phyloP scores from a whole-genome alignment of 2,888 invertebrate species.

The Heliothis peltigera region DNA sequence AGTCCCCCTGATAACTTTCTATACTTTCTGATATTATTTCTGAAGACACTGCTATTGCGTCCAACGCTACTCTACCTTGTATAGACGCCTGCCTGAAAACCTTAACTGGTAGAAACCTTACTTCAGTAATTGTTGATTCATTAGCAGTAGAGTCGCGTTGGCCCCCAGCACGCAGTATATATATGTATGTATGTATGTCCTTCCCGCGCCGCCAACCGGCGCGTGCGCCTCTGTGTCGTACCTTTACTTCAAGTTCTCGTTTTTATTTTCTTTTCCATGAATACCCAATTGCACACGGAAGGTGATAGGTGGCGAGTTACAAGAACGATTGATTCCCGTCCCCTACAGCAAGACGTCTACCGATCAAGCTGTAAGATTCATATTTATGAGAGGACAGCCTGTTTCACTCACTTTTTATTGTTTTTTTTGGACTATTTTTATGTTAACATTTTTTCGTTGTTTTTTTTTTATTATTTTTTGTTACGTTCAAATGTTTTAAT shows the following conservation, averaged over 20 bases:
- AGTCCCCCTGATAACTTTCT: constrained; percentile 77
- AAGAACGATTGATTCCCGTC: constrained; percentile 99
- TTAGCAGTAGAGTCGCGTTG: constrained; percentile 58
- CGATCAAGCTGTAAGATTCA: constrained; percentile 99
- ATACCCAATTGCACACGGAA: constrained; percentile 97
- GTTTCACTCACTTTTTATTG: constrained; percentile 81
- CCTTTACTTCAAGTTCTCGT: constrained; percentile 88
- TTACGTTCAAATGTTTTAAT: constrained; percentile 74
- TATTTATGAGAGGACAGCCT: constrained; percentile 74
- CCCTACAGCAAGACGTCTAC: constrained; percentile 99
- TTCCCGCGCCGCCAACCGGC: constrained; percentile 42
- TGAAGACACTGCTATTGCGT: constrained; percentile 74
- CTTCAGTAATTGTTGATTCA: background rate
- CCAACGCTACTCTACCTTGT: constrained; percentile 73
- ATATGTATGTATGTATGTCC: constrained; percentile 48
- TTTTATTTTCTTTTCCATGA: constrained; percentile 93
- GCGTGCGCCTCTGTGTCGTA: constrained; percentile 75
- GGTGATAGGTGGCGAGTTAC: constrained; percentile 99
- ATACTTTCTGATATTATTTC: constrained; percentile 70
- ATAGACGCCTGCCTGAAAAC: background rate
- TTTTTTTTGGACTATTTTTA: constrained; percentile 73
- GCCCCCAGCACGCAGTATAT: constrained; percentile 62
- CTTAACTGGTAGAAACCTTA: background rate
- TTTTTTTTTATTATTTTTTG: constrained; percentile 78
- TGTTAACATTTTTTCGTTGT: constrained; percentile 79